These are phyloP conservation scores for Nothoprocta pentlandii DNA, from an alignment of 2,113 vertebrate genomes.

Conservation along the genomic window DNA sequence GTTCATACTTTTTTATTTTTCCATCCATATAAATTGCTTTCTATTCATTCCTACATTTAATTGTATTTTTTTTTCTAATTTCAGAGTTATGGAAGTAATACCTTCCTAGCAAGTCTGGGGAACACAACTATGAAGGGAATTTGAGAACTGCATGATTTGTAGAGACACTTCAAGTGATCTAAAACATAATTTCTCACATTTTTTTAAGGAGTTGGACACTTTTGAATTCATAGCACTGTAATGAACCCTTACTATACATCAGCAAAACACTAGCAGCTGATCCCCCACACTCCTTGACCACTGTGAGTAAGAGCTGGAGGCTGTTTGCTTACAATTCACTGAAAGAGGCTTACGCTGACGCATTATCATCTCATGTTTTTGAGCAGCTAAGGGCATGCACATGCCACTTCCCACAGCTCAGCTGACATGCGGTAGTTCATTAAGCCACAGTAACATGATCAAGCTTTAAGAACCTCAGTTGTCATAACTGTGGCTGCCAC, in stretches of 20 bases:
- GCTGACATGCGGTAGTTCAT: background rate
- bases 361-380: background rate
- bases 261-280: background rate
- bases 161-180: background rate
- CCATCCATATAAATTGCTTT: background rate
- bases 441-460: background rate
- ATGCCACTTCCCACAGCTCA: background rate
- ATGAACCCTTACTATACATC: background rate
- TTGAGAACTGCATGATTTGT: background rate
- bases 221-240: background rate
- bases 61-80: background rate
- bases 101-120: background rate
- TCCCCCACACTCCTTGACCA: fast-evolving
- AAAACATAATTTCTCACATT: background rate
- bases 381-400: background rate
- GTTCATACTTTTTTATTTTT: background rate
- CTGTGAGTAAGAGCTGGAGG: background rate
- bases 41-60: background rate
- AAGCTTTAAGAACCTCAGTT: conserved; percentile 2
- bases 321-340: background rate
- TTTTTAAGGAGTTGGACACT: background rate
- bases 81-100: background rate
- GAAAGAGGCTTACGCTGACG: background rate
- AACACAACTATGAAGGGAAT: background rate
- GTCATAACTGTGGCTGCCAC: conserved; percentile 12